phyloP scores from a whole-genome alignment of 2,113 vertebrate species.

The Burhinus bistriatus region DNA sequence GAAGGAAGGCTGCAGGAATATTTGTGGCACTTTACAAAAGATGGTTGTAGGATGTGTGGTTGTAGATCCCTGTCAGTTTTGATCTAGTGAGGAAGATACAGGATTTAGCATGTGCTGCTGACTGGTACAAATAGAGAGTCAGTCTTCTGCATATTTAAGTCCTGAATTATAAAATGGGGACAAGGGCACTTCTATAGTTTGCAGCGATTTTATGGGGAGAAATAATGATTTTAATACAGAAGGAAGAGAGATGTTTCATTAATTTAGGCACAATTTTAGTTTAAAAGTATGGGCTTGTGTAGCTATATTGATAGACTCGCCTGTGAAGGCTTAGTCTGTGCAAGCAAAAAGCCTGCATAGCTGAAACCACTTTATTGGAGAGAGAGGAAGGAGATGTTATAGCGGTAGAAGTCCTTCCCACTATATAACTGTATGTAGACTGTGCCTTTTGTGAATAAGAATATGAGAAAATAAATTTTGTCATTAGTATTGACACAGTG shows the following conservation, averaged over 20 bases:
- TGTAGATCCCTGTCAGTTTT: not conserved
- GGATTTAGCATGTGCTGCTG: not conserved
- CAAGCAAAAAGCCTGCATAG: not conserved
- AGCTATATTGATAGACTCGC: not conserved
- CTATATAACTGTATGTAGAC: not conserved
- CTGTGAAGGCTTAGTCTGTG: not conserved
- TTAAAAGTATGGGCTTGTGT: not conserved
- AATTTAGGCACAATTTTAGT: not conserved
- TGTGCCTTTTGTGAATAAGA: not conserved
- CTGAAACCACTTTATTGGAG: not conserved
- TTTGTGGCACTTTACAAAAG: not conserved
- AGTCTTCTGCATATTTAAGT: not conserved
- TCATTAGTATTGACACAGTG: not conserved
- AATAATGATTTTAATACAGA: not conserved
- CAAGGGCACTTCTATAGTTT: not conserved
- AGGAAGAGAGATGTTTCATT: not conserved
- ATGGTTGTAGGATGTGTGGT: not conserved
- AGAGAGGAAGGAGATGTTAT: not conserved
- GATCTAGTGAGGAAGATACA: not conserved
- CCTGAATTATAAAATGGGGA: not conserved
- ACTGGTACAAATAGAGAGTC: not conserved
- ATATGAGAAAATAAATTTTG: not conserved
- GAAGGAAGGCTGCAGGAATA: not conserved
- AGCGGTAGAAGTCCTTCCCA: not conserved
- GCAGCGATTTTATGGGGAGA: not conserved